Percentiles rank a stretch among this genome's conserved stretches.
phyloP scores from a whole-genome alignment of 1,140 invertebrate species.

The Pissodes strobi region DNA sequence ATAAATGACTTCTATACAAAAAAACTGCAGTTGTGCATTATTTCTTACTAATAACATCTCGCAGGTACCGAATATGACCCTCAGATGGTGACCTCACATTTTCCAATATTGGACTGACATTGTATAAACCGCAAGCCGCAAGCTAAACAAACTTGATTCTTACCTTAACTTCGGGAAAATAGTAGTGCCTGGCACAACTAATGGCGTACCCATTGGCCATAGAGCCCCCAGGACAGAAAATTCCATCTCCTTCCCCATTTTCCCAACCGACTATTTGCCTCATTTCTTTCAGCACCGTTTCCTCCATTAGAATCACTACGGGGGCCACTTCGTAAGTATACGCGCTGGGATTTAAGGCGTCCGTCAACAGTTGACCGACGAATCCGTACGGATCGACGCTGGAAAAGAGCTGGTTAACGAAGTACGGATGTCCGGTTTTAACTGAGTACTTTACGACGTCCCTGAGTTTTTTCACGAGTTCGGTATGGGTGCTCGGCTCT shows the following conservation, averaged over 20 bases:
- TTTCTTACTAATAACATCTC: too few relatives aligned
- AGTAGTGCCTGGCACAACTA: slow-evolving; percentile 79
- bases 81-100: too few relatives aligned
- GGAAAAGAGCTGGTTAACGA: slow-evolving; percentile 85
- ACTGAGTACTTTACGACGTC: slow-evolving; percentile 79
- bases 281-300: slow-evolving; percentile 81
- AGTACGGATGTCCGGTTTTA: slow-evolving; percentile 85
- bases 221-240: slow-evolving; percentile 94
- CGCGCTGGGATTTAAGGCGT: slow-evolving; percentile 84
- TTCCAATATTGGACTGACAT: too few relatives aligned
- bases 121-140: too few relatives aligned
- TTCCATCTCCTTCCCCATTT: slow-evolving; percentile 69
- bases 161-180: slow-evolving; percentile 80
- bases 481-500: slow-evolving; percentile 66
- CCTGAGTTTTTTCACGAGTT: slow-evolving; percentile 65
- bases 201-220: slow-evolving; percentile 96
- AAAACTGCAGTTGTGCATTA: too few relatives aligned
- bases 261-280: slow-evolving; percentile 82
- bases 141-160: too few relatives aligned
- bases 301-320: slow-evolving; percentile 86
- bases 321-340: slow-evolving; percentile 93
- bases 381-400: slow-evolving; percentile 85
- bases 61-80: too few relatives aligned
- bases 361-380: slow-evolving; percentile 82
- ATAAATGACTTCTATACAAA: too few relatives aligned